Evolutionary conservation across 2,888 invertebrate genomes (phyloP).

Genomic region (Lymantria dispar): DNA sequence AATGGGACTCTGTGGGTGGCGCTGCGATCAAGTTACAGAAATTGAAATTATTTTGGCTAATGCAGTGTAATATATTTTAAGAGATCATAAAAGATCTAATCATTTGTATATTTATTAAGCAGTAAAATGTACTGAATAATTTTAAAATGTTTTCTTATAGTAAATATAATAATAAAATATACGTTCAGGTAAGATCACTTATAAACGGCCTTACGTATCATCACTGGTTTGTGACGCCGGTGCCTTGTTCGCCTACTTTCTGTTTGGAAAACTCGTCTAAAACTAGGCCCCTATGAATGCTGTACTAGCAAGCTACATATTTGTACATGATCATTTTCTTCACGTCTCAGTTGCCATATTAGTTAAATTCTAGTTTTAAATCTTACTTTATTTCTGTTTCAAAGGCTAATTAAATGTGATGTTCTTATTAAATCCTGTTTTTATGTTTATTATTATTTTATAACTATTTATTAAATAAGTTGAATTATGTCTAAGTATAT

Average conservation of each 20-base stretch:
- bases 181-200: conserved; percentile 19
- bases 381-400: conserved; percentile 10
- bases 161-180: not conserved
- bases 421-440: conserved; percentile 1
- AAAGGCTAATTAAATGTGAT: conserved; percentile 6
- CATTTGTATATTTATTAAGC: not conserved
- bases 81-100: too few relatives aligned
- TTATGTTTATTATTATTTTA: not conserved
- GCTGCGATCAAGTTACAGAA: too few relatives aligned
- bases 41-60: too few relatives aligned
- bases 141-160: not conserved
- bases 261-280: conserved; percentile 73
- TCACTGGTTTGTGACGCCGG: conserved; percentile 37
- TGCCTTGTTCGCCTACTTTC: conserved; percentile 71
- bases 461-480: too few relatives aligned
- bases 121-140: not conserved
- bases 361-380: conserved; percentile 25
- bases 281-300: conserved; percentile 64
- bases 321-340: conserved; percentile 52
- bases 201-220: conserved; percentile 39
- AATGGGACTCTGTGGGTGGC: too few relatives aligned
- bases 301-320: conserved; percentile 52
- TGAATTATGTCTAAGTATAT: too few relatives aligned
- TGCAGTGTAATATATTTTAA: too few relatives aligned
- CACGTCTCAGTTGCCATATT: conserved; percentile 16